Base-by-base conservation (phyloP, 2,113 vertebrate genomes). In the Brachypteracias leptosomus region DNA sequence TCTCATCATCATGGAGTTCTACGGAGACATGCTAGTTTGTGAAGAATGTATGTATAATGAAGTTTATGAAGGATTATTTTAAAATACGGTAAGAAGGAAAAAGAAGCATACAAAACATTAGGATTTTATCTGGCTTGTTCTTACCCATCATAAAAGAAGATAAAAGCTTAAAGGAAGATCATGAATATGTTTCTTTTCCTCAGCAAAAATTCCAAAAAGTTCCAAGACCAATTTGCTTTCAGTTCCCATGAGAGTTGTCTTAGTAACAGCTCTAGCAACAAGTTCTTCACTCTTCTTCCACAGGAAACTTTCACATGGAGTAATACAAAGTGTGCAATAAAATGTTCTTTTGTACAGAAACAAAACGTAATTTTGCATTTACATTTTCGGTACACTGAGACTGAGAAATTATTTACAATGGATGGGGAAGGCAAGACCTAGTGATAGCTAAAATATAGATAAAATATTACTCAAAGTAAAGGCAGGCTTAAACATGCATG, bases 381-480 rank as follows among this genome's bases (percentile, higher is more conserved):
- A 70, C 33, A 77, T 84, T 74, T 74, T 83, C 36, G 66, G 36
- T 74, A 71, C 7, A 21, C 46, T 4, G 31, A 82, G 73, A 78
- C 36, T n/a, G 31, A 92, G 55, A 91, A 89, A 84, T 92, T 74
- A 86, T 80, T 94, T 84, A 71, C 44, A 70, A 58, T 74, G 80
- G 38, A 84, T 35, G 11, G 25, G 42, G 51, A 79, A 92, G 36
- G 65, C 55, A 91, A 94, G 55, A 86, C 31, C 47, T 66, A 84
- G 42, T 54, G 61, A 88, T 46, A 87, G 21, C 68, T 49, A 87
- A 94, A 95, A 95, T 76, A 80, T 3, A 83, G 35, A 61, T 86
- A 95, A 93, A 93, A 84, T 87, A 91, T 61, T 92, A 78, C n/a
- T 81, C 35, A 67, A 36, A 82, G 51, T 71, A 79, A 93, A 85